These are phyloP conservation scores for Benitochromis conjunctus DNA, from an alignment of 2,113 vertebrate species.

Conservation along the genomic window DNA sequence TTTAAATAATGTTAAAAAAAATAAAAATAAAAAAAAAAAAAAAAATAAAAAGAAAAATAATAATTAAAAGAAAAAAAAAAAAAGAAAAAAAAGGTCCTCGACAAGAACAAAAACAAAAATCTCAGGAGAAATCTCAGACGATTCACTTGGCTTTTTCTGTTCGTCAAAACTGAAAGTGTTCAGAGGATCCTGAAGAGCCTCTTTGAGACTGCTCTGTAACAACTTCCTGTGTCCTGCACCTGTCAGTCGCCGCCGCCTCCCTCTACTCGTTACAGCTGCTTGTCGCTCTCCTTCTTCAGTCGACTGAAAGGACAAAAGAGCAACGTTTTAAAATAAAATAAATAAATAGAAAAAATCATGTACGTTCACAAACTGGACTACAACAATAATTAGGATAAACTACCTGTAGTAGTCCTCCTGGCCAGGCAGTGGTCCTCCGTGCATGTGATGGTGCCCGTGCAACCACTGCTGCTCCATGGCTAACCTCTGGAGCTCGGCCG, in stretches of 20 bases:
- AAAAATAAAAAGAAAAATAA: constrained; percentile 24
- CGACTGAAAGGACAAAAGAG: constrained; percentile 80
- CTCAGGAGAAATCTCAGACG: constrained; percentile 81
- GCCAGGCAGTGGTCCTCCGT: constrained; percentile 90
- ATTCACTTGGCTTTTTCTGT: constrained; percentile 79
- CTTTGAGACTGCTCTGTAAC: constrained; percentile 76
- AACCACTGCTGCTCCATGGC: constrained; percentile 99
- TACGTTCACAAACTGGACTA: rapidly evolving
- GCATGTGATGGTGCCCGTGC: constrained; percentile 96
- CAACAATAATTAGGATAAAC: background rate
- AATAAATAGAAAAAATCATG: background rate
- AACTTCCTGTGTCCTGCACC: constrained; percentile 74
- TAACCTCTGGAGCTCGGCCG: constrained; percentile 92
- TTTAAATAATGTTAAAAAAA: too few relatives aligned
- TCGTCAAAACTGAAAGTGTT: constrained; percentile 67
- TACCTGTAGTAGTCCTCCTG: constrained; percentile 99
- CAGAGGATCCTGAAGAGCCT: constrained; percentile 72
- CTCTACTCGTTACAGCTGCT: constrained; percentile 88
- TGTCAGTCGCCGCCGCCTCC: constrained; percentile 70
- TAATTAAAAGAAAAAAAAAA: constrained; percentile 1
- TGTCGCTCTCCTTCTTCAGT: constrained; percentile 99
- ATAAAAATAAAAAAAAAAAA: too few relatives aligned
- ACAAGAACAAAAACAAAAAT: constrained; percentile 58
- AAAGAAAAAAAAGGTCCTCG: constrained; percentile 36
- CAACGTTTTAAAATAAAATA: background rate